phyloP scores from a whole-genome alignment of 2,888 invertebrate genomes.

The Atherix ibis region DNA sequence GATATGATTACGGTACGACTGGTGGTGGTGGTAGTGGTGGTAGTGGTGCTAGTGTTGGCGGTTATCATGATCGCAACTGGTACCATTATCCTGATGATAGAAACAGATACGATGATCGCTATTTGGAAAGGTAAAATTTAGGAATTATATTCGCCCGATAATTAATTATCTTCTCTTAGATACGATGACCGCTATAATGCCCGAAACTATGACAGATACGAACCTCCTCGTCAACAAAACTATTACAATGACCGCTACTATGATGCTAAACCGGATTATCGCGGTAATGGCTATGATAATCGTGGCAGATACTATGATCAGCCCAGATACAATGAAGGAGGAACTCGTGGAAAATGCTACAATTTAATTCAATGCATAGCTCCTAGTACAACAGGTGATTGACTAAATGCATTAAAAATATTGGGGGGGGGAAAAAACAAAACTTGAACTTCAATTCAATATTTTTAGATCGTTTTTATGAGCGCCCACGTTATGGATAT shows the following conservation, averaged over 20 bases:
- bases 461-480: constrained; percentile 24
- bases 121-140: constrained; percentile 10
- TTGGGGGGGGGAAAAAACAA: too few species aligned
- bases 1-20: not conserved
- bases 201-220: constrained; percentile 13
- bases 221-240: constrained; percentile 9
- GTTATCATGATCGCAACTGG: constrained; percentile 15
- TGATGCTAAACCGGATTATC: constrained; percentile 11
- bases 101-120: constrained; percentile 9
- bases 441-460: too few species aligned
- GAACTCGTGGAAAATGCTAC: constrained; percentile 16
- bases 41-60: constrained; percentile 11
- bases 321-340: constrained; percentile 20
- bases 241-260: constrained; percentile 11
- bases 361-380: too few species aligned
- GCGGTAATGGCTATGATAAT: constrained; percentile 27
- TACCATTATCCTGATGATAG: constrained; percentile 14
- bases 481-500: constrained; percentile 16
- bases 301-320: constrained; percentile 21
- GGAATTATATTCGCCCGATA: too few species aligned
- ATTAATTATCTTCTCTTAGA: too few species aligned
- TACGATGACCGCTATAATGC: constrained; percentile 11
- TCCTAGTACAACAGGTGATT: too few species aligned
- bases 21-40: constrained; percentile 7
- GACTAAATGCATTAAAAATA: too few species aligned